Percentiles rank a stretch among this genome's conserved stretches.
Conservation (phyloP, 2,888 invertebrate species). For the Gortyna flavago region DNA sequence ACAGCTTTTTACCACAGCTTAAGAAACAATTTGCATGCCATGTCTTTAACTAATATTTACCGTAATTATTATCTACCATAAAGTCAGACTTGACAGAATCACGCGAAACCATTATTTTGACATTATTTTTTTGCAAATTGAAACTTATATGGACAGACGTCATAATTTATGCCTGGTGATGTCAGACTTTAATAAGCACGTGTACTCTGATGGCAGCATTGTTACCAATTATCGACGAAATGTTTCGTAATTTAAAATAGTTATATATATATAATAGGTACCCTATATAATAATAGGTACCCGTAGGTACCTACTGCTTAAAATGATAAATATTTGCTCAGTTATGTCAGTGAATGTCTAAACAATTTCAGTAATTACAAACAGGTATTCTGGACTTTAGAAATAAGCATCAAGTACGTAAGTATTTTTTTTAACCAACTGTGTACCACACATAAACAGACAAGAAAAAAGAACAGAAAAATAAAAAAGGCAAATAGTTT, state of each 20-base stretch:
- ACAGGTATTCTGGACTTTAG: too few relatives aligned
- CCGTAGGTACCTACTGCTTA: too few relatives aligned
- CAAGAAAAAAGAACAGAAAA: not conserved
- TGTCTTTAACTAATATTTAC: conserved; percentile 24
- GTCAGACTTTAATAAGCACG: conserved; percentile 2
- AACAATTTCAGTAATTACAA: not conserved
- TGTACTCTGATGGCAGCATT: conserved; percentile 7
- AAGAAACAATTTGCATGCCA: conserved; percentile 8
- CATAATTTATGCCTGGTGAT: conserved; percentile 9
- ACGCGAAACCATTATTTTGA: conserved; percentile 26
- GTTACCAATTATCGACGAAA: conserved; percentile 11
- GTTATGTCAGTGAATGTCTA: not conserved
- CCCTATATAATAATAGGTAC: too few relatives aligned
- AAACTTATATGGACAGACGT: not conserved
- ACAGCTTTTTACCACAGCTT: conserved; percentile 10
- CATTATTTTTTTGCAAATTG: conserved; percentile 26
- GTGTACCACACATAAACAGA: not conserved
- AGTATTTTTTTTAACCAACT: not conserved
- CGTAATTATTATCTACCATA: not conserved
- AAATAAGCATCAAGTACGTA: not conserved
- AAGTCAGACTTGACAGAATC: conserved; percentile 3
- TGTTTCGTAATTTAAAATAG: conserved; percentile 1
- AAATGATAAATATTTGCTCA: not conserved
- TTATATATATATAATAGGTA: too few relatives aligned
- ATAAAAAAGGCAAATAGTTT: not conserved